Evolutionary conservation across 92 coral and sea anemone genomes (phyloP).

Genomic region (Pocillopora meandrina): DNA sequence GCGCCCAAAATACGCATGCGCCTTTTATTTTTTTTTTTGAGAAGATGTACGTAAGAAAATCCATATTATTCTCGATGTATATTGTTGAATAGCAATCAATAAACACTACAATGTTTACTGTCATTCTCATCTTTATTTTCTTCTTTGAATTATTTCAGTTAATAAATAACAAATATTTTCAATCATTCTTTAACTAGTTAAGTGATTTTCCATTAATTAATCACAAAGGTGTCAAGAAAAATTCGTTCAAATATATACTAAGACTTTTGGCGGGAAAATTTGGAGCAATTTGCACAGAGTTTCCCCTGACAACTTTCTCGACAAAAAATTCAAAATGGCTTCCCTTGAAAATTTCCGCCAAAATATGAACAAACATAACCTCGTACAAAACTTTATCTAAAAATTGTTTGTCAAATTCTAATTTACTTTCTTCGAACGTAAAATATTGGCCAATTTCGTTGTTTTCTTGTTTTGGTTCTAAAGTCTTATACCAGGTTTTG

Average conservation of each 20-base stretch:
- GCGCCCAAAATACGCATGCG: conserved; percentile 13
- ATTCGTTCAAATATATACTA: neutral
- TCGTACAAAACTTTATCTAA: neutral
- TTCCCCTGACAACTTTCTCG: neutral
- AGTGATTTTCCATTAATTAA: neutral
- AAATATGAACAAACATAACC: neutral
- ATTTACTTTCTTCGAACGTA: neutral
- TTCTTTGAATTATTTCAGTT: neutral
- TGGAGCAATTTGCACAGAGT: neutral
- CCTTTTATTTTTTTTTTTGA: neutral
- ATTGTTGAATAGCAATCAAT: neutral
- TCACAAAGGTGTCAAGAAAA: neutral
- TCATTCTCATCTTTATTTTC: neutral
- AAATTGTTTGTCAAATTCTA: neutral
- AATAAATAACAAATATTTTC: conserved; percentile 5
- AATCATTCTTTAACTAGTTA: neutral
- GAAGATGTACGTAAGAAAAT: neutral
- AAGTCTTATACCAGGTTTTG: neutral
- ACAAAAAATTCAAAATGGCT: conserved; percentile 3
- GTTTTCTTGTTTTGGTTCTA: neutral
- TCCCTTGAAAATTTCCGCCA: neutral
- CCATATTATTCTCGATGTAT: neutral
- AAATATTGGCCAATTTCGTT: neutral
- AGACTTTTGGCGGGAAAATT: conserved; percentile 30
- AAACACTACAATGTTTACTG: neutral